Evolutionary conservation across 2,888 invertebrate species (phyloP).

Genomic region (Melitaea athalia): DNA sequence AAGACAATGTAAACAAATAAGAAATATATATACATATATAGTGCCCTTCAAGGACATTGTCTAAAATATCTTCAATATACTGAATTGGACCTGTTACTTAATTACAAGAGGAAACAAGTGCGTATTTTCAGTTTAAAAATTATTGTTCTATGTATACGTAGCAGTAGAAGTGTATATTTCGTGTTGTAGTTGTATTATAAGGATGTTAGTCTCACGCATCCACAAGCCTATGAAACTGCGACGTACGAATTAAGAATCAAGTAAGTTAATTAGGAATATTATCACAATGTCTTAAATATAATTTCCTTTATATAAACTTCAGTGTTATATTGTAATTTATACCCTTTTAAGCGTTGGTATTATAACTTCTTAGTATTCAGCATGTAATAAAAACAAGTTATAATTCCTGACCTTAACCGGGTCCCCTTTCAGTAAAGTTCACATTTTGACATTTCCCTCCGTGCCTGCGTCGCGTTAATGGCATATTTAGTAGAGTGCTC

Average conservation of each 20-base stretch:
- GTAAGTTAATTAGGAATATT: neutral
- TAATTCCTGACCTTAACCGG: conserved; percentile 15
- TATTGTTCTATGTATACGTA: too few relatives aligned
- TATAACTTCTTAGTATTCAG: neutral
- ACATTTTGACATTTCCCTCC: conserved; percentile 19
- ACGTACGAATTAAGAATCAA: neutral
- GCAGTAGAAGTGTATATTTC: too few relatives aligned
- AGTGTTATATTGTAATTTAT: neutral
- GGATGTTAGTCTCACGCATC: neutral
- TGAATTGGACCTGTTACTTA: too few relatives aligned
- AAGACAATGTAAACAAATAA: too few relatives aligned
- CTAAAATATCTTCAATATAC: too few relatives aligned
- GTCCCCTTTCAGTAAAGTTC: conserved; percentile 21
- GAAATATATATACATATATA: too few relatives aligned
- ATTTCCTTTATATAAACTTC: neutral
- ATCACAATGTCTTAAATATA: neutral
- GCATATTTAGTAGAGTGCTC: conserved; percentile 27
- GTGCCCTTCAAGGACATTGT: too few relatives aligned
- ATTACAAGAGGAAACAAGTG: too few relatives aligned
- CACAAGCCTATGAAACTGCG: neutral
- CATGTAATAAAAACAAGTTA: neutral
- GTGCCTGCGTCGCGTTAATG: conserved; percentile 18
- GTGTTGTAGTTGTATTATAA: neutral
- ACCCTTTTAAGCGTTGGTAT: neutral
- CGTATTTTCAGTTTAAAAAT: too few relatives aligned